Evolutionary conservation across 1,140 invertebrate species (phyloP), one percentile per base, ranked within the genome.

Genomic region (Monomorium pharaonis): DNA sequence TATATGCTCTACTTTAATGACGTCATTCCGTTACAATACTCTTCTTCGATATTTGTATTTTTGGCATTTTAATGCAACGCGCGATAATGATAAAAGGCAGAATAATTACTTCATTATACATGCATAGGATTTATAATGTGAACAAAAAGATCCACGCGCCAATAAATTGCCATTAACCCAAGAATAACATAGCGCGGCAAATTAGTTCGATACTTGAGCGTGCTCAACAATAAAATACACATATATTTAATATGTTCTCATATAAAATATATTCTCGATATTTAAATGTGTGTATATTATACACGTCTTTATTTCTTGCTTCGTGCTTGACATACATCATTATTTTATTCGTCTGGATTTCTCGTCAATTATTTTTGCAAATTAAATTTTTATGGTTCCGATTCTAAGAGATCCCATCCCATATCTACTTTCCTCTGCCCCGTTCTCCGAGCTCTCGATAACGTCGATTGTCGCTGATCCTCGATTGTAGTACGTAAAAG

Each of bases 21-120:
- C 27, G 33, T 78, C 3, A 33, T 78, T 78, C 14, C 27, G 14
- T 1, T 21, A 18, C 30, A 78, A 49, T 67, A 24, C 12, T 14
- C 14, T 51, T 10, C 30, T n/a, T 9, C 10, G 9, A 42, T 54
- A 30, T 80, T 74, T 58, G 18, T 83, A 60, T 33, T 83, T 74
- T 33, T 60, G 67, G 14, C 42, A 62, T 58, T 58, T 74, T 58
- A 70, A 72, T 44, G 44, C n/a, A 74, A 42, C 37, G 54, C 14
- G 7, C 21, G 21, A 54, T 54, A 72, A 58, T 70, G 14, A 72
- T 80, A 14, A 69, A 80, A 80, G 30, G 44, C 37, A 47, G 33
- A 3, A 18, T 81, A 81, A 83, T 83, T 83, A 33, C 78, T 74
- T 83, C 78, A 83, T 83, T 83, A 60, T 72, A 74, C 7, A 83